A percentile compares a stretch with the other conserved stretches of the same genome.
phyloP scores from a whole-genome alignment of 2,797 vertebrate genomes.

The Megaceryle alcyon region DNA sequence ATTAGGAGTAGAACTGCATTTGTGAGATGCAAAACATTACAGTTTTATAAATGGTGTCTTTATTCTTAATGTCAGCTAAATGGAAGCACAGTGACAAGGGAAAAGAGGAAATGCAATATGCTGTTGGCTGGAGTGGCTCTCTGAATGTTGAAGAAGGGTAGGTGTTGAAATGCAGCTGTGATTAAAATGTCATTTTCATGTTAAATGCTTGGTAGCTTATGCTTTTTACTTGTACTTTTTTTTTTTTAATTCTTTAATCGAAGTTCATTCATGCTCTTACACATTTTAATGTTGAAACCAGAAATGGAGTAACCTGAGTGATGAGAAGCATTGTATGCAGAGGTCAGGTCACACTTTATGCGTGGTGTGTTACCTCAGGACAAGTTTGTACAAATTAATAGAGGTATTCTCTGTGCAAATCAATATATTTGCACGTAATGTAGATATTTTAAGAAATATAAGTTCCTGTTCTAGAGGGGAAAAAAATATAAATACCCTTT shows the following conservation, averaged over 20 bases:
- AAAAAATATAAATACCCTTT: neutral
- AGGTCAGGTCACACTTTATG: neutral
- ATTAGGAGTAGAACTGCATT: neutral
- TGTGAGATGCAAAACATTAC: neutral
- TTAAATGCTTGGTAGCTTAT: neutral
- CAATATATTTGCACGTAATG: neutral
- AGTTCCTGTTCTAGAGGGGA: neutral
- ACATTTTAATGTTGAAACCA: neutral
- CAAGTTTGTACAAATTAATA: neutral
- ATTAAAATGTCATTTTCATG: neutral
- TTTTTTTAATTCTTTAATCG: neutral
- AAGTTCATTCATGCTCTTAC: fast-evolving
- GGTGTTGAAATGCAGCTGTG: constrained; percentile 51
- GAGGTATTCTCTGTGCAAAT: neutral
- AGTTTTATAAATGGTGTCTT: neutral
- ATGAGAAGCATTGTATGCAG: neutral
- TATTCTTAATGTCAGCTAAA: constrained; percentile 81
- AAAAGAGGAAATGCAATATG: constrained; percentile 94
- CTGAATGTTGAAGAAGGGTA: constrained; percentile 92
- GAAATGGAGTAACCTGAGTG: neutral
- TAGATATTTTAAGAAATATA: neutral
- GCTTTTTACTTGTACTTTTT: neutral
- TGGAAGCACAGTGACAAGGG: constrained; percentile 91
- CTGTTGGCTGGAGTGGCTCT: constrained; percentile 91
- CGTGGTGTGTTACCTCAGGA: neutral